Conservation (phyloP, 1,140 invertebrate genomes). For the Tribolium madens region DNA sequence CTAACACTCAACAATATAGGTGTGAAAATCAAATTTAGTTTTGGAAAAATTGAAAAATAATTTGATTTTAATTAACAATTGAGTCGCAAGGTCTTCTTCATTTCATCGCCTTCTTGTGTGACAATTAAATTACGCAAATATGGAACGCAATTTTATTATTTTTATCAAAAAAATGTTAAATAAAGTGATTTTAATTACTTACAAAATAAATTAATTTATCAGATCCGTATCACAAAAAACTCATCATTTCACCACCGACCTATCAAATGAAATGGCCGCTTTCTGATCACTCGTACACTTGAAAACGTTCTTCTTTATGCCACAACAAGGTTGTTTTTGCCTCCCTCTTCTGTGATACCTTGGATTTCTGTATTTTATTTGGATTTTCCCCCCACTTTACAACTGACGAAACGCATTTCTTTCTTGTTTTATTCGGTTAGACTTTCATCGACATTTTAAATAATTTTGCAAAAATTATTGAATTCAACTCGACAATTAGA, state of each 20-base stretch:
- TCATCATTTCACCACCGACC: not conserved
- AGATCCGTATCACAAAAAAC: not conserved
- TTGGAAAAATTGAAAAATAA: not conserved
- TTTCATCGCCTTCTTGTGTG: not conserved
- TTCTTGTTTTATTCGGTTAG: too few species aligned
- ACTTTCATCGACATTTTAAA: not conserved
- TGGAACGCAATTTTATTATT: too few species aligned
- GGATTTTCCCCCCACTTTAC: not conserved
- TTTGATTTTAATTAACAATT: not conserved
- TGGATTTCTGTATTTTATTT: not conserved
- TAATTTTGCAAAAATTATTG: not conserved
- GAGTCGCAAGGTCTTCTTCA: not conserved
- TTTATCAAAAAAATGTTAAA: not conserved
- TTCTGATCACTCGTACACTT: not conserved
- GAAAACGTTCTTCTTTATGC: not conserved
- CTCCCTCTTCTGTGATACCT: not conserved
- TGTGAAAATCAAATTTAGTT: not conserved
- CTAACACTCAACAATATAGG: not conserved
- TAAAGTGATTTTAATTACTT: not conserved
- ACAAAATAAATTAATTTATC: not conserved
- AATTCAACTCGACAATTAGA: too few species aligned
- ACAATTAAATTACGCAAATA: too few species aligned
- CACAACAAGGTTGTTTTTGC: not conserved
- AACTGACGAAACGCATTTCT: not conserved
- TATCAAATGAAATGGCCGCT: not conserved